Percentiles rank a stretch among this genome's conserved stretches.
Conservation (phyloP, 2,113 vertebrate genomes). For the Megaceryle maxima region DNA sequence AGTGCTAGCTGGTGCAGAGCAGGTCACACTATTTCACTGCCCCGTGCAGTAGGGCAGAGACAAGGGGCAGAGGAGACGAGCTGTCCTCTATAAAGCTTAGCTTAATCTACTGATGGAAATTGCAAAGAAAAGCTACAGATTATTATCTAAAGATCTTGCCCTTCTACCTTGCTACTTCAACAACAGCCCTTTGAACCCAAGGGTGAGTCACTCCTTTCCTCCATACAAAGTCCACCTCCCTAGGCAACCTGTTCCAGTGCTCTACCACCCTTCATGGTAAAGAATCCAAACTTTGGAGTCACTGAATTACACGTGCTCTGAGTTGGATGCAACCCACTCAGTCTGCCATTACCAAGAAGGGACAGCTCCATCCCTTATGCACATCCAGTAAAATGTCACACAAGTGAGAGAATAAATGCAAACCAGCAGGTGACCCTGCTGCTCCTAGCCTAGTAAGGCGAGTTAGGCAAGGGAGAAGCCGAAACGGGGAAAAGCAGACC, state of each 20-base stretch:
- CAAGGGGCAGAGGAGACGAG: not conserved
- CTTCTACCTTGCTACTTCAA: not conserved
- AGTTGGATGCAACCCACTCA: not conserved
- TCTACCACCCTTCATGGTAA: no score
- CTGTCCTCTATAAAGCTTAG: not conserved
- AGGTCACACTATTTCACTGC: not conserved
- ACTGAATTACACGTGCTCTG: not conserved
- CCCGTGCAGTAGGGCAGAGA: not conserved
- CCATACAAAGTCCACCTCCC: not conserved
- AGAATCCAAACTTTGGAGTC: not conserved
- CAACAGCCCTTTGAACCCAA: not conserved
- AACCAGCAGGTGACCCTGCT: not conserved
- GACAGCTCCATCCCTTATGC: not conserved
- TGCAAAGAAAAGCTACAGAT: not conserved
- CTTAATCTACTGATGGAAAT: not conserved
- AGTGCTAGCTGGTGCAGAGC: not conserved
- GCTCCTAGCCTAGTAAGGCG: not conserved
- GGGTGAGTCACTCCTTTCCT: not conserved
- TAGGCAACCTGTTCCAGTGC: no score
- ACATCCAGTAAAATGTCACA: not conserved
- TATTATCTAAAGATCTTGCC: not conserved
- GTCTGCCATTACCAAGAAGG: not conserved
- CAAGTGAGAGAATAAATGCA: not conserved
- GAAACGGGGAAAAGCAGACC: not conserved
- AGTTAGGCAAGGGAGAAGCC: not conserved